Evolutionary conservation across 2,888 invertebrate genomes (phyloP), one percentile per base, ranked within the genome.

Genomic region (Mesoligia furuncula): DNA sequence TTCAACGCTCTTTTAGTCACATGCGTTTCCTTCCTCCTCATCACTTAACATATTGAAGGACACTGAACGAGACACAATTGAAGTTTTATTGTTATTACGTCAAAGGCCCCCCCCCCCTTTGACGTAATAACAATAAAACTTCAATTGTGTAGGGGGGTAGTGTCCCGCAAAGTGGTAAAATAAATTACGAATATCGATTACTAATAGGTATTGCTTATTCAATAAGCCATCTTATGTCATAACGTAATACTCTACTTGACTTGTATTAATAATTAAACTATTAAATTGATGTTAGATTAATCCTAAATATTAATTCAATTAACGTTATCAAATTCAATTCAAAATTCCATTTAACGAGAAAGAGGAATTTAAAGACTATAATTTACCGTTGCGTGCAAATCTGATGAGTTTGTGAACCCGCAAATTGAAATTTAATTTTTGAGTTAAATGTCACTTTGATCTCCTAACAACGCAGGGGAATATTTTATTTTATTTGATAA

Each of bases 351-450:
- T 9, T 42, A 59, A 45, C 36, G 39, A 17, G 36, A 85, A 81
- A 36, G 36, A 77, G 61, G 64, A 65, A 65, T 83, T 82, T 67
- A 42, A 62, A 70, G 20, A 39, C 61, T 62, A 62, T 61, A 73
- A 73, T 73, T 75, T 57, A 76, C n/a, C 27, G 65, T 76, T 72
- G 69, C 72, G 69, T 73, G 59, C 39, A 62, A 73, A 85, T 85
- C 66, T 73, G 65, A 85, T 70, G 69, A 77, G 70, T 62, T 85
- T 54, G 42, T 85, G 36, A 67, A 36, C 57, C 42, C 51, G 70
- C 54, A 77, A 77, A 85, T 73, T 70, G 57, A 73, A 77, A 73
- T 82, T 67, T 45, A 64, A 70, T 85, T 85, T 75, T 85, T 67
- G 51, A 73, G 48, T 45, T 54, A 5, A 65, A 70, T 54, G 70